Conservation (phyloP, 92 coral and sea anemone genomes). For the Paramuricea clavata region DNA sequence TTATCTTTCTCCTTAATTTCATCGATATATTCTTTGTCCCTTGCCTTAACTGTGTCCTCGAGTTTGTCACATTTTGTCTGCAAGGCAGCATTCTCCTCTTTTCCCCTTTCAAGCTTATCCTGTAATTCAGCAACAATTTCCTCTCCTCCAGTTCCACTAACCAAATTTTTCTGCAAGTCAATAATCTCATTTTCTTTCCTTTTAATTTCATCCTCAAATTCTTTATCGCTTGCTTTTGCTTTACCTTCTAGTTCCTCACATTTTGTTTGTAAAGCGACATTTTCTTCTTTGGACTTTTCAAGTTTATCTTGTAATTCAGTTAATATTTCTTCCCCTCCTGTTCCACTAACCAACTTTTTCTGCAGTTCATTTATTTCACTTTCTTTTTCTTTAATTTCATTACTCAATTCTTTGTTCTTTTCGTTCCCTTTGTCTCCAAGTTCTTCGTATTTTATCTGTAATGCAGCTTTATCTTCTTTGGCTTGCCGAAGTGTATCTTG, state of each 20-base stretch:
- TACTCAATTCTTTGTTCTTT: constrained; percentile 75
- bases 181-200: constrained; percentile 54
- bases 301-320: background rate
- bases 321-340: constrained; percentile 68
- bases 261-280: background rate
- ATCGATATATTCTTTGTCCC: constrained; percentile 80
- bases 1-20: constrained; percentile 73
- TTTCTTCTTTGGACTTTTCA: background rate
- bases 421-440: constrained; percentile 72
- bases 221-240: constrained; percentile 43
- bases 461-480: constrained; percentile 76
- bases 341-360: constrained; percentile 30
- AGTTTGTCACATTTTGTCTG: constrained; percentile 61
- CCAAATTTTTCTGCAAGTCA: constrained; percentile 65
- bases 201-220: constrained; percentile 60
- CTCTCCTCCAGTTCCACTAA: constrained; percentile 64
- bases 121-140: constrained; percentile 53
- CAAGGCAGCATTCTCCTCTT: background rate
- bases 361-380: constrained; percentile 51
- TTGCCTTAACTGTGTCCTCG: constrained; percentile 73
- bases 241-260: constrained; percentile 30
- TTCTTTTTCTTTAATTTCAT: constrained; percentile 77
- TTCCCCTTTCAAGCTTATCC: background rate
- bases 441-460: constrained; percentile 76
- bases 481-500: background rate